Evolutionary conservation across 1,140 invertebrate species (phyloP).

Genomic region (Vollenhovia emeryi): DNA sequence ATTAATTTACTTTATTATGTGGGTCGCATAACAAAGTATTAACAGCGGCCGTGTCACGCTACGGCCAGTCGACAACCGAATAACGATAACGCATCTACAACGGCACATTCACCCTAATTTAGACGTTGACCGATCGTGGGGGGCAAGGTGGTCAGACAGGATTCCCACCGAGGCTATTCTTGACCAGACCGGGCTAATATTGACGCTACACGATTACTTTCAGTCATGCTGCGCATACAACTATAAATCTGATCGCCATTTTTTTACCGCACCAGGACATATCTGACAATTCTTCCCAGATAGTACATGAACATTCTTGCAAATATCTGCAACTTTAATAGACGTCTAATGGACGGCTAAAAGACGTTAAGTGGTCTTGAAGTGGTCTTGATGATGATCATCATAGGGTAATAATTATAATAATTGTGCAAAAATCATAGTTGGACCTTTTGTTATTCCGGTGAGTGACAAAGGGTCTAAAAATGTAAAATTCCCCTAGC

Average conservation of each 20-base stretch:
- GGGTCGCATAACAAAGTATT: constrained; percentile 29
- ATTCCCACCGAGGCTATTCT: constrained; percentile 70
- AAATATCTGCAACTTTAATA: too few relatives aligned
- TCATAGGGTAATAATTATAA: background rate
- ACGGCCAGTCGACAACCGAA: constrained; percentile 27
- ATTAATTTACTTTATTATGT: background rate
- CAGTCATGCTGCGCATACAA: constrained; percentile 50
- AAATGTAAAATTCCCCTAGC: too few relatives aligned
- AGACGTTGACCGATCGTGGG: constrained; percentile 59
- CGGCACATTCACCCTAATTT: constrained; percentile 74
- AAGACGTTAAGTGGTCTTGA: too few relatives aligned
- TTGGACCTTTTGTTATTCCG: background rate
- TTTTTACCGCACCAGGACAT: background rate
- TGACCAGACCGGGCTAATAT: constrained; percentile 73
- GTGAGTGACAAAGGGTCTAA: too few relatives aligned
- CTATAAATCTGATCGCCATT: constrained; percentile 60
- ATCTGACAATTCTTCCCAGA: too few relatives aligned
- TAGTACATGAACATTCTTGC: too few relatives aligned
- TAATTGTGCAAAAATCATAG: background rate
- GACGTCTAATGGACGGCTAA: too few relatives aligned
- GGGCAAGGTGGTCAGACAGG: constrained; percentile 71
- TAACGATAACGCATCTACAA: constrained; percentile 52
- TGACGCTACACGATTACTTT: constrained; percentile 68
- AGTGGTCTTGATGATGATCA: too few relatives aligned
- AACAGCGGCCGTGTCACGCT: background rate